These are phyloP conservation scores for Passer montanus DNA, from an alignment of 2,113 vertebrate species.

Conservation along the genomic window DNA sequence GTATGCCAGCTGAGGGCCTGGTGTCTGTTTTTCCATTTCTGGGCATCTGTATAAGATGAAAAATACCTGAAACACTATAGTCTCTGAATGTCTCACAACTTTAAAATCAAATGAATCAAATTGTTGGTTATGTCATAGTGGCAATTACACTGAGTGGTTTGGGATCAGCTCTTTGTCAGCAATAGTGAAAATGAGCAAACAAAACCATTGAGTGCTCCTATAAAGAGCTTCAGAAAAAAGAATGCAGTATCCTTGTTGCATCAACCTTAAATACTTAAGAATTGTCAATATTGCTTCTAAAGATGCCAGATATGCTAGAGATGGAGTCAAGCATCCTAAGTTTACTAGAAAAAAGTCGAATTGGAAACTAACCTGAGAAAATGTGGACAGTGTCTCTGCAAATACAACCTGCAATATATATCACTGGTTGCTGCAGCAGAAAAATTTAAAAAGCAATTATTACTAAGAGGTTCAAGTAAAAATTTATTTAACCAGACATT, in stretches of 20 bases:
- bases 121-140: not conserved
- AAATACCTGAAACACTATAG: not conserved
- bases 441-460: not conserved
- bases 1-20: not conserved
- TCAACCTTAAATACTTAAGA: constrained; percentile 8
- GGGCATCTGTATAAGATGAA: not conserved
- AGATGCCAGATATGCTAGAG: not conserved
- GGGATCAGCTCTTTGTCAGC: not conserved
- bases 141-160: not conserved
- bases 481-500: not conserved
- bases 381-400: not conserved
- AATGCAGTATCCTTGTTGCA: not conserved
- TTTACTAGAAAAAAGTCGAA: constrained; percentile 12
- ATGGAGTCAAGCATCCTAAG: not conserved
- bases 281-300: not conserved
- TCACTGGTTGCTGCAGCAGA: not conserved
- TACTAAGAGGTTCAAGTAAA: not conserved
- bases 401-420: not conserved
- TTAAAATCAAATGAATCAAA: not conserved
- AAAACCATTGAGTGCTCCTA: not conserved
- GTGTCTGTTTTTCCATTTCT: not conserved
- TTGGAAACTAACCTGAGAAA: not conserved
- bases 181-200: not conserved
- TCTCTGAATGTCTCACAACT: not conserved
- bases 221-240: not conserved